Base-by-base conservation (phyloP, 1,140 invertebrate genomes). In the Brachionus angularis region DNA sequence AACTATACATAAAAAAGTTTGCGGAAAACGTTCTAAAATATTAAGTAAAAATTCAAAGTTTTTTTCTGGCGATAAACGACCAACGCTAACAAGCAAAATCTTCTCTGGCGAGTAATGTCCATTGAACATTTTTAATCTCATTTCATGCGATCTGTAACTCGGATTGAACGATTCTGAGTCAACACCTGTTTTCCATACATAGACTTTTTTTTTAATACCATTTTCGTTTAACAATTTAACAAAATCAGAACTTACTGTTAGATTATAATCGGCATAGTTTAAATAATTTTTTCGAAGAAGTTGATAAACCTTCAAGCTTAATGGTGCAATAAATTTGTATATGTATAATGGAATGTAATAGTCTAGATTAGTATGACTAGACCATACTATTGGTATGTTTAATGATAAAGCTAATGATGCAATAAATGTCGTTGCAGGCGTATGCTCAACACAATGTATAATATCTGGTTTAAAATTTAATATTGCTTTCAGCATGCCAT, bases 101-200 rank as follows among this genome's bases (percentile, higher is more conserved):
- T 53, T 55, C 33, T 71, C 23, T 8, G 34, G 14, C 8, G 52
- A 14, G 42, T 72, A 61, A 25, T 61, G 3, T 21, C 52, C 70
- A 55, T 71, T 71, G n/a, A 71, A 55, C 70, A 71, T 55, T 29
- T 36, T 27, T 7, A 21, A 12, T 42, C 52, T 12, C 70, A 71
- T 71, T 49, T 49, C 34, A 5, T 18, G 34, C 14, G 14, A 34
- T 16, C 50, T 18, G 25, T 12, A 44, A 0, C 8, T 31, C 14
- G 71, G 71, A 61, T 31, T 47, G 25, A 72, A 72, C 10, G n/a
- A 16, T 27, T 72, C 31, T 0, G 71, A 49, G 39, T 72, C 55
- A 31, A 72, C 71, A 42, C 71, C 71, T 39, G 71, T 72, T 33
- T 34, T 72, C 71, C 71, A 72, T 10, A 72, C 52, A 46, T 71